phyloP scores from a whole-genome alignment of 2,113 vertebrate genomes.

The Varanus komodoensis region DNA sequence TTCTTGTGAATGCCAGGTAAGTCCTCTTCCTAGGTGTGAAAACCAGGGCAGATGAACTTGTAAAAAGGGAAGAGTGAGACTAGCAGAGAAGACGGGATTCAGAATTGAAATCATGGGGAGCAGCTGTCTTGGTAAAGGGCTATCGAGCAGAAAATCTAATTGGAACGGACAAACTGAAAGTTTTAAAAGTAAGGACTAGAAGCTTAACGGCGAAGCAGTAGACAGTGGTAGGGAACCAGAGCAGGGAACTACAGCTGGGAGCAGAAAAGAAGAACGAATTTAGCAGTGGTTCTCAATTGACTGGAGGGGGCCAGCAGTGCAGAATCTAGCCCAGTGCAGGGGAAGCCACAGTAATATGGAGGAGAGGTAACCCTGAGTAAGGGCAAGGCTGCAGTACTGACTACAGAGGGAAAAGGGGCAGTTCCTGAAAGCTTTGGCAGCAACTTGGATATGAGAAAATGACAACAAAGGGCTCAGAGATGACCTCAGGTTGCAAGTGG shows the following conservation, averaged over 20 bases:
- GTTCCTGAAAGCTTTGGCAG: neutral
- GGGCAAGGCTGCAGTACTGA: neutral
- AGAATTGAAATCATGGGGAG: neutral
- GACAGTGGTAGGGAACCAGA: neutral
- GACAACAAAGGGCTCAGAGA: neutral
- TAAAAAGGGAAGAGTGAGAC: neutral
- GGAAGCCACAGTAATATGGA: neutral
- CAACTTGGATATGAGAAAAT: conserved; percentile 7
- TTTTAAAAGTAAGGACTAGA: conserved; percentile 2
- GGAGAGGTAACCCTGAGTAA: neutral
- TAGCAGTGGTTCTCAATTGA: conserved; percentile 8
- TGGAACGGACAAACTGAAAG: neutral
- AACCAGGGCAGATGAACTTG: neutral
- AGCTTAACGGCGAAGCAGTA: neutral
- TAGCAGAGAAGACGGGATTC: neutral
- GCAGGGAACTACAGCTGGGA: neutral
- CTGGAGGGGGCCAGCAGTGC: neutral
- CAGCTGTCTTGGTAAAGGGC: neutral
- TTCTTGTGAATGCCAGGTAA: neutral
- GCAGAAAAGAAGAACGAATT: neutral
- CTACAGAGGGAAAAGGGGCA: neutral
- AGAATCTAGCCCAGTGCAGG: neutral
- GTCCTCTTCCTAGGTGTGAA: neutral
- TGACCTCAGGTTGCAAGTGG: conserved; percentile 19
- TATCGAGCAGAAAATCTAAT: neutral